These are phyloP conservation scores for Grallaria varia DNA, from an alignment of 2,113 vertebrate genomes.

Conservation along the genomic window DNA sequence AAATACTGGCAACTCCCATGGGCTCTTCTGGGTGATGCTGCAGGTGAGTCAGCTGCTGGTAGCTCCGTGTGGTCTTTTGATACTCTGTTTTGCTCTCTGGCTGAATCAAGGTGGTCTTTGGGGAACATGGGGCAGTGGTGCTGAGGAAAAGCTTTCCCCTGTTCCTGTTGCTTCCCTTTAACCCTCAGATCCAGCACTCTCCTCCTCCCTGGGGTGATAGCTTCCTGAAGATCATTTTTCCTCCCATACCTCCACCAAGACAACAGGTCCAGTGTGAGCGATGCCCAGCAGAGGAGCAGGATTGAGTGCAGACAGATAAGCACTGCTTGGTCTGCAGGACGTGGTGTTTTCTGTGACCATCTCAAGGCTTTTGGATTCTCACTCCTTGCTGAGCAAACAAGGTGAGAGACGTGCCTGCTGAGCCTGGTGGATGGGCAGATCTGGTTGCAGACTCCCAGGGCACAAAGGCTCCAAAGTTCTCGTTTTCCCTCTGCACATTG, in stretches of 20 bases:
- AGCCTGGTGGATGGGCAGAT: no score
- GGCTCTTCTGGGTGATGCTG: background rate
- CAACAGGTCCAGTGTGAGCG: no score
- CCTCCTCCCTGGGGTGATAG: background rate
- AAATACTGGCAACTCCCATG: background rate
- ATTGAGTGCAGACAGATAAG: background rate
- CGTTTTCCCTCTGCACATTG: no score
- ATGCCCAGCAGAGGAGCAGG: background rate
- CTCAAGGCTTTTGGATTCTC: no score
- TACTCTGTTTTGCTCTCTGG: background rate
- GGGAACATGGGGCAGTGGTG: background rate
- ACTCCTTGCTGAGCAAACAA: no score
- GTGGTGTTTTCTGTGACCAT: no score
- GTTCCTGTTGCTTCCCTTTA: background rate
- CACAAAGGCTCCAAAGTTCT: no score
- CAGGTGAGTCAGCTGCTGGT: background rate
- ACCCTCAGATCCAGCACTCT: background rate
- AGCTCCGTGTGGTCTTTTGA: background rate
- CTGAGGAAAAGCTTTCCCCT: background rate
- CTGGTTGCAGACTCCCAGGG: no score
- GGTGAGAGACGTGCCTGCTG: no score
- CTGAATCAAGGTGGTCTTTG: background rate
- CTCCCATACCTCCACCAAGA: background rate
- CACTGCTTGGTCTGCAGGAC: background rate
- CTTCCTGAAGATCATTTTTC: background rate